Conservation (phyloP, 1,140 invertebrate genomes). For the Brachionus rotundiformis region DNA sequence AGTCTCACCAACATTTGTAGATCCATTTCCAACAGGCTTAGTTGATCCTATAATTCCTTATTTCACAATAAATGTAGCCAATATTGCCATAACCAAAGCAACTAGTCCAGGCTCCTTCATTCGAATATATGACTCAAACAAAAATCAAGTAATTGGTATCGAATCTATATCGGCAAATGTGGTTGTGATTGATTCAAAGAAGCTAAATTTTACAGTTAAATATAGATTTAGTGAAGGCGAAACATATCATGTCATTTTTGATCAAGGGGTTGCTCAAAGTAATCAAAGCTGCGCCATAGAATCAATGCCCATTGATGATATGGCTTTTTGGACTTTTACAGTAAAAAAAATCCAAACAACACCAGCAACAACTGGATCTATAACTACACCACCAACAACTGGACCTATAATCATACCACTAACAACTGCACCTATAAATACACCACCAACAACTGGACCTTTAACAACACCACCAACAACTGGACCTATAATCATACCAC, state of each 20-base stretch:
- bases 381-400: background rate
- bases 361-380: background rate
- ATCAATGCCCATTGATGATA: background rate
- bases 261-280: background rate
- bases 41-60: background rate
- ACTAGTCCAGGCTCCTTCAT: background rate
- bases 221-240: background rate
- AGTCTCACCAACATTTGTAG: background rate
- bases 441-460: background rate
- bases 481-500: no score
- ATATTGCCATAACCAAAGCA: background rate
- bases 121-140: background rate
- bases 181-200: background rate
- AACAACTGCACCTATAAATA: no score
- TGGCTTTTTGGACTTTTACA: background rate
- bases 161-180: background rate
- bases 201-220: background rate
- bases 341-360: background rate
- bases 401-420: background rate
- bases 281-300: background rate
- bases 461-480: background rate
- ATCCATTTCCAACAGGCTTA: background rate
- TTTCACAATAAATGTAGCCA: background rate
- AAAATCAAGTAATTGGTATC: background rate
- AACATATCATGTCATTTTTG: background rate